phyloP scores from a whole-genome alignment of 2,797 vertebrate genomes.

The Pagetopsis macropterus region DNA sequence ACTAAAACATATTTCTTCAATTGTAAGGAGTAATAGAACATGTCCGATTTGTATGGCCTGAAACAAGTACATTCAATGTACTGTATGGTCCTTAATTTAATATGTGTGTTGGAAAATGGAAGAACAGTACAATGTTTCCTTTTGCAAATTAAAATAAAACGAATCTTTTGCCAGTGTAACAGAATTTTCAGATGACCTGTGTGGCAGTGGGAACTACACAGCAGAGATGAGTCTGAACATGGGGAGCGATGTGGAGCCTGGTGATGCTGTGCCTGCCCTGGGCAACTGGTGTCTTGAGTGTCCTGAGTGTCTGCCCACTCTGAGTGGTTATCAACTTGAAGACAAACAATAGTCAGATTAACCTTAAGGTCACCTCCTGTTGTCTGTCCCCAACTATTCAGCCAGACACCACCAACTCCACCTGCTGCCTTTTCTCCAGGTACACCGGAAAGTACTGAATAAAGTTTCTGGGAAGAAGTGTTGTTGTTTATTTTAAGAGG shows the following conservation, averaged over 20 bases:
- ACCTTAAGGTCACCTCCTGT: slow-evolving; percentile 79
- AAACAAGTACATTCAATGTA: neutral
- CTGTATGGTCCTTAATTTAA: neutral
- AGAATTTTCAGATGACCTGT: slow-evolving; percentile 79
- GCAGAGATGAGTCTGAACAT: slow-evolving; percentile 80
- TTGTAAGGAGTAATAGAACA: neutral
- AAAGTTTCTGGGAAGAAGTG: neutral
- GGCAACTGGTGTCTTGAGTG: too few relatives aligned
- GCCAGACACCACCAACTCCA: slow-evolving; percentile 58
- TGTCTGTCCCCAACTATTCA: slow-evolving; percentile 74
- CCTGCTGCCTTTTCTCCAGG: slow-evolving; percentile 82
- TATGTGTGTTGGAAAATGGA: neutral
- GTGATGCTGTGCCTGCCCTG: slow-evolving; percentile 56
- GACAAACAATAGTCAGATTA: slow-evolving; percentile 77
- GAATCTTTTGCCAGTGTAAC: slow-evolving; percentile 68
- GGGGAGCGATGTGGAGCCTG: slow-evolving; percentile 64
- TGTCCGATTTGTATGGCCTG: neutral
- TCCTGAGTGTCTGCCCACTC: too few relatives aligned
- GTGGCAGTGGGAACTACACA: slow-evolving; percentile 82
- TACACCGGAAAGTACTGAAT: slow-evolving; percentile 42
- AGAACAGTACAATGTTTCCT: neutral
- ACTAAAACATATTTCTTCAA: neutral
- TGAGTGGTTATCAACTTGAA: slow-evolving; percentile 76
- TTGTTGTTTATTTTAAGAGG: neutral
- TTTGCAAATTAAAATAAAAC: slow-evolving; percentile 1